Evolutionary conservation across 2,888 invertebrate species (phyloP).

Genomic region (Leptothorax acervorum): DNA sequence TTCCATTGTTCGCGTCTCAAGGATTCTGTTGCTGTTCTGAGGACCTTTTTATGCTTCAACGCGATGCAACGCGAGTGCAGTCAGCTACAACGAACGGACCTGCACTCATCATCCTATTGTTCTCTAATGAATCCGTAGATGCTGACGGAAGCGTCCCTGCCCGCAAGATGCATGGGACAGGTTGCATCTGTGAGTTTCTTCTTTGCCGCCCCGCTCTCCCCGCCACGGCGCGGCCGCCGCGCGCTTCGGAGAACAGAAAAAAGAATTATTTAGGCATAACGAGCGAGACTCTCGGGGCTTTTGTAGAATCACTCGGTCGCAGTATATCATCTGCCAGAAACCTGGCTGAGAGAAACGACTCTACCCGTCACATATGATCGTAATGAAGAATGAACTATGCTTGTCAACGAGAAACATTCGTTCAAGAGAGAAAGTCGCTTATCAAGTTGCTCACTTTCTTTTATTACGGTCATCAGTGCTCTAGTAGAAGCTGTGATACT

Average conservation of each 20-base stretch:
- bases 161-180: conserved; percentile 80
- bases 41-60: conserved; percentile 48
- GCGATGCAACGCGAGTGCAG: conserved; percentile 65
- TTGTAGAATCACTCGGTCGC: conserved; percentile 73
- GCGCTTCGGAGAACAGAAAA: conserved; percentile 62
- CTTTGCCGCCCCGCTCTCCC: conserved; percentile 45
- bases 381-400: conserved; percentile 71
- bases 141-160: conserved; percentile 82
- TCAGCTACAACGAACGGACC: conserved; percentile 73
- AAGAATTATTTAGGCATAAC: conserved; percentile 75
- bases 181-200: conserved; percentile 73
- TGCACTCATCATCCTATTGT: conserved; percentile 84
- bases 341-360: conserved; percentile 68
- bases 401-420: conserved; percentile 68
- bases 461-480: conserved; percentile 21
- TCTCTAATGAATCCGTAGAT: conserved; percentile 85
- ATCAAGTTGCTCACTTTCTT: conserved; percentile 45
- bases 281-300: conserved; percentile 68
- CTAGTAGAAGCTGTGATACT: conserved; percentile 20
- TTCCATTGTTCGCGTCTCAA: conserved; percentile 32
- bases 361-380: conserved; percentile 66
- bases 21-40: conserved; percentile 19
- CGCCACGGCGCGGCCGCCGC: neutral
- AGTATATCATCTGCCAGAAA: conserved; percentile 72
- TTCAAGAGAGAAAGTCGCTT: conserved; percentile 48